Conservation (phyloP, 2,797 vertebrate genomes). For the Cetoscarus ocellatus region DNA sequence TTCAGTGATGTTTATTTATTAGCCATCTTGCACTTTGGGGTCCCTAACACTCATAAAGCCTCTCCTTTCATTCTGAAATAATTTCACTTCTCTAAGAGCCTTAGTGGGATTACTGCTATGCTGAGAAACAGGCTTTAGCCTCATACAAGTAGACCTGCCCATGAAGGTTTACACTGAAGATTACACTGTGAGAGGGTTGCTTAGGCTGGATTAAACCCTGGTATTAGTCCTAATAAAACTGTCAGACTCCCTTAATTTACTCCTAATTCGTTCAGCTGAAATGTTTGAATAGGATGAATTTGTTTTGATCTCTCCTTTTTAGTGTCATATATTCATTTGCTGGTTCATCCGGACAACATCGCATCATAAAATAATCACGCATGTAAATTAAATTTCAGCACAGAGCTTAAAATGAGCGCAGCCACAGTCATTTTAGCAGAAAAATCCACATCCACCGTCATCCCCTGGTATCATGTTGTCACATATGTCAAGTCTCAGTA, state of each 20-base stretch:
- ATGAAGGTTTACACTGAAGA: conserved; percentile 80
- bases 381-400: conserved; percentile 36
- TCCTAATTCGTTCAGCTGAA: conserved; percentile 51
- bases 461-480: conserved; percentile 3
- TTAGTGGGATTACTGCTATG: conserved; percentile 84
- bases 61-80: conserved; percentile 75
- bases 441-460: conserved; percentile 13
- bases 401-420: conserved; percentile 8
- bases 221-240: conserved; percentile 77
- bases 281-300: conserved; percentile 38
- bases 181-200: conserved; percentile 75
- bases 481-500: conserved; percentile 5
- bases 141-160: conserved; percentile 73
- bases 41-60: conserved; percentile 69
- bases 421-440: not conserved
- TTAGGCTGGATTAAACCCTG: conserved; percentile 74
- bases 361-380: conserved; percentile 18
- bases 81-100: conserved; percentile 83
- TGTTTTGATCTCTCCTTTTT: conserved; percentile 38
- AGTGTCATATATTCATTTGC: conserved; percentile 24
- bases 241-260: conserved; percentile 71
- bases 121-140: conserved; percentile 76
- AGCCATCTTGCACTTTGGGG: conserved; percentile 61
- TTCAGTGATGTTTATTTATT: conserved; percentile 74
- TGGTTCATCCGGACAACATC: not conserved